Evolutionary conservation across 2,888 invertebrate species (phyloP).

Genomic region (Bombyx huttoni): DNA sequence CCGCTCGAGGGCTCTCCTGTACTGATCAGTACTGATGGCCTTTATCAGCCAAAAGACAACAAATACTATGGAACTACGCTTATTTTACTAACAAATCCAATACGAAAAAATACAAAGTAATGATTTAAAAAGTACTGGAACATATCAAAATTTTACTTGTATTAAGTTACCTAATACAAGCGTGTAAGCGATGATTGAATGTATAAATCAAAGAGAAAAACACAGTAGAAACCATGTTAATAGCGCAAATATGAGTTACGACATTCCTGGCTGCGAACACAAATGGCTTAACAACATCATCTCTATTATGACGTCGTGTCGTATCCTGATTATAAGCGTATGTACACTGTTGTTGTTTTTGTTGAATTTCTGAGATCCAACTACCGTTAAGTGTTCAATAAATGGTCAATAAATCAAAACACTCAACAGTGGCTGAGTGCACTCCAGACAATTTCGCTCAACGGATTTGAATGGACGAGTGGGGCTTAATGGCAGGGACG

Average conservation of each 20-base stretch:
- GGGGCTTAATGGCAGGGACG: slow-evolving; percentile 18
- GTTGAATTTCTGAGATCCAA: slow-evolving; percentile 34
- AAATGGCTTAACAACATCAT: slow-evolving; percentile 22
- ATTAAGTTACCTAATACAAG: no score
- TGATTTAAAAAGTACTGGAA: no score
- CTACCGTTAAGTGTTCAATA: slow-evolving; percentile 45
- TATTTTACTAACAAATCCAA: no score
- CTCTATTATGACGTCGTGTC: slow-evolving; percentile 11
- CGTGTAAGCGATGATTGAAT: neutral
- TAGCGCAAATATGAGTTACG: slow-evolving; percentile 3
- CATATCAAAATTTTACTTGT: no score
- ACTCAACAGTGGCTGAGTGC: slow-evolving; percentile 47
- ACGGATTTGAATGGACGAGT: slow-evolving; percentile 25
- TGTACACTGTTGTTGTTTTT: slow-evolving; percentile 14
- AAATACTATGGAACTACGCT: no score
- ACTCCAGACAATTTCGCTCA: slow-evolving; percentile 48
- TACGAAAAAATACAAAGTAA: no score
- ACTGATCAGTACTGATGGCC: slow-evolving; percentile 39
- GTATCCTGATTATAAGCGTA: slow-evolving; percentile 5
- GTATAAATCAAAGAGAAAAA: neutral
- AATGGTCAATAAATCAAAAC: slow-evolving; percentile 66
- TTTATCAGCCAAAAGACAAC: slow-evolving; percentile 31
- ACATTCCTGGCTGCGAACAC: slow-evolving; percentile 8
- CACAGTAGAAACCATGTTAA: neutral
- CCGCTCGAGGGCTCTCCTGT: slow-evolving; percentile 53